phyloP scores from a whole-genome alignment of 2,888 invertebrate species.

The Cephus pygmeus region DNA sequence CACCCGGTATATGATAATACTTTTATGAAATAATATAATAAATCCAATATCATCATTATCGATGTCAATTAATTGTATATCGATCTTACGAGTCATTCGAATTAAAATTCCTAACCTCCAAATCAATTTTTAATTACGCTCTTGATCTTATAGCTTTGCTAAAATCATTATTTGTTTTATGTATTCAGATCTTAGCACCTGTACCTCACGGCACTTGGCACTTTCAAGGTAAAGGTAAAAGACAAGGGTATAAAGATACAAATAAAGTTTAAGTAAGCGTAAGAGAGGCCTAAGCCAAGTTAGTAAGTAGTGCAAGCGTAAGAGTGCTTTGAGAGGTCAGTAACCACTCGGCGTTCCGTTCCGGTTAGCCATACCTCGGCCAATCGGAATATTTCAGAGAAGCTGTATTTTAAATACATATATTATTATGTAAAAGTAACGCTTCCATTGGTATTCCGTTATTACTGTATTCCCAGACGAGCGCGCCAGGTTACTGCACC shows the following conservation, averaged over 20 bases:
- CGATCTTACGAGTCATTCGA: neutral
- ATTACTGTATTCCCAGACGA: conserved; percentile 21
- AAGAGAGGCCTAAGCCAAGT: conserved; percentile 40
- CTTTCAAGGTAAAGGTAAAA: conserved; percentile 31
- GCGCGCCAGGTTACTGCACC: neutral
- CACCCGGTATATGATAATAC: neutral
- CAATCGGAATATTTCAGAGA: conserved; percentile 25
- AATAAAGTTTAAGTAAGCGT: neutral
- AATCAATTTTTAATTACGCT: neutral
- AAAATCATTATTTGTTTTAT: neutral
- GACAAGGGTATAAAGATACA: neutral
- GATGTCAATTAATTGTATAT: neutral
- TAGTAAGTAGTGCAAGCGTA: conserved; percentile 66
- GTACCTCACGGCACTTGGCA: neutral
- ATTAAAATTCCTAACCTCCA: neutral
- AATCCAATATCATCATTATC: neutral
- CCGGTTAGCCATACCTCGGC: conserved; percentile 39
- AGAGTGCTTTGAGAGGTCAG: conserved; percentile 58
- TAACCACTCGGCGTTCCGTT: conserved; percentile 45
- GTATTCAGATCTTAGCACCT: neutral
- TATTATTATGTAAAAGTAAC: conserved; percentile 51
- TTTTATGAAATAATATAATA: neutral
- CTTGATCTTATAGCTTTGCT: neutral
- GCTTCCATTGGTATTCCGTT: conserved; percentile 50
- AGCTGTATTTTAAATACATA: conserved; percentile 25